Base-by-base conservation (phyloP, 2,888 invertebrate genomes). In the Hypselothyrea guttata region DNA sequence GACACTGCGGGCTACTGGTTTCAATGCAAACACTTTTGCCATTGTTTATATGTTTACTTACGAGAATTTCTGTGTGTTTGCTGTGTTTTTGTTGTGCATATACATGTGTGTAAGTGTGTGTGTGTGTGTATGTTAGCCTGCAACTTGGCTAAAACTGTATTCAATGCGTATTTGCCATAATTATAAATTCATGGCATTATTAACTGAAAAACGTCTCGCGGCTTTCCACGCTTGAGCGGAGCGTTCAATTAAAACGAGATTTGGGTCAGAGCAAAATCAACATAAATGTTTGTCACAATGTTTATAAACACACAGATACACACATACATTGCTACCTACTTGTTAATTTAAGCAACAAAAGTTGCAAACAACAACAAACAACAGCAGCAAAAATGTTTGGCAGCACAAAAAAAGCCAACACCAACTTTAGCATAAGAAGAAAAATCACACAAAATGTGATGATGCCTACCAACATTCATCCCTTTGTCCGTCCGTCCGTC, bases 301-400 rank as follows among this genome's bases (percentile, higher is more conserved):
- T n/a, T n/a, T 34, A 31, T 42, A 45, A 27, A 40, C 49, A 41
- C 34, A 41, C 11, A 22, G 7, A 15, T 13, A 28, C 11, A 37
- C 30, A 12, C 11, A 4, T 30, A 40, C 38, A 30, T 52, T 44
- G 33, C 16, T 12, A 22, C 7, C 35, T 22, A 12, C 65, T 76
- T 78, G 77, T 78, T 78, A 78, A 78, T 78, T 83, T 83, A 70
- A 79, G 70, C 65, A 83, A 61, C 77, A 83, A 78, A 83, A 78
- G 74, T 78, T 79, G 48, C 70, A 46, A 71, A 37, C 41, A 45
- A 12, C 35, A 44, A 34, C 22, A 31, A 54, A 48, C 35, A 46
- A 18, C 16, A 45, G 27, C 44, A 44, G 41, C 38, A 30, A 46
- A 27, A 45, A 59, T 16, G 49, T 52, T 48, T n/a, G n/a, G n/a